phyloP scores from a whole-genome alignment of 1,140 invertebrate genomes.

The Hyles vespertilio region DNA sequence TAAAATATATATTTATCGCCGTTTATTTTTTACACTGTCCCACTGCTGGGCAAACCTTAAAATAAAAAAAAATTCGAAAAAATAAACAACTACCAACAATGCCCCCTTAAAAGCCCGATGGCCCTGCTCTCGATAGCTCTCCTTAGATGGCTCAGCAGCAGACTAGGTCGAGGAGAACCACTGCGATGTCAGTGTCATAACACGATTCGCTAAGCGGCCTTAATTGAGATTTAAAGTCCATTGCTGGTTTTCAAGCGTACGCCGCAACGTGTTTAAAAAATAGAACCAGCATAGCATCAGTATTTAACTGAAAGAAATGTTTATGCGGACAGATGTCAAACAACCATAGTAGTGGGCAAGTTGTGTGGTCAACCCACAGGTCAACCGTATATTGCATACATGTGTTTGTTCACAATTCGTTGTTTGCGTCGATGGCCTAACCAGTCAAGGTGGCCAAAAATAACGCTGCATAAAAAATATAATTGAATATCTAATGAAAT shows the following conservation, averaged over 20 bases:
- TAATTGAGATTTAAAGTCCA: conserved; percentile 31
- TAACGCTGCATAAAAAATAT: conserved; percentile 2
- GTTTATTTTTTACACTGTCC: no score
- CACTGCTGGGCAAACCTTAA: neutral
- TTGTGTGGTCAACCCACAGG: conserved; percentile 58
- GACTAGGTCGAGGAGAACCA: conserved; percentile 73
- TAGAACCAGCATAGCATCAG: conserved; percentile 9
- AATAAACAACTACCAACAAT: conserved; percentile 37
- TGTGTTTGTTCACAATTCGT: conserved; percentile 40
- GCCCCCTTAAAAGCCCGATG: conserved; percentile 64
- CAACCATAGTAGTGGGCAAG: conserved; percentile 29
- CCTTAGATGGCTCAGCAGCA: conserved; percentile 71
- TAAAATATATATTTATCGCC: no score
- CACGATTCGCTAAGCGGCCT: conserved; percentile 30
- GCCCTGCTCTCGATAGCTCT: conserved; percentile 73
- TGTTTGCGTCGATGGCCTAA: conserved; percentile 52
- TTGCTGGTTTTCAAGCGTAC: conserved; percentile 28
- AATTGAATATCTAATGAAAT: neutral
- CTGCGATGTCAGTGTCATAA: conserved; percentile 70
- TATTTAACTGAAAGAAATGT: neutral
- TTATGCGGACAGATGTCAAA: conserved; percentile 8
- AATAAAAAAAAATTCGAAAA: conserved; percentile 3
- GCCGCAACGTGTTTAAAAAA: neutral
- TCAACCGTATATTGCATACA: conserved; percentile 44
- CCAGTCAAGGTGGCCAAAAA: conserved; percentile 11